Percentiles rank a stretch among this genome's conserved stretches.
These are phyloP conservation scores for Odontamblyopus rebecca DNA, from an alignment of 2,797 vertebrate genomes.

Conservation along the genomic window DNA sequence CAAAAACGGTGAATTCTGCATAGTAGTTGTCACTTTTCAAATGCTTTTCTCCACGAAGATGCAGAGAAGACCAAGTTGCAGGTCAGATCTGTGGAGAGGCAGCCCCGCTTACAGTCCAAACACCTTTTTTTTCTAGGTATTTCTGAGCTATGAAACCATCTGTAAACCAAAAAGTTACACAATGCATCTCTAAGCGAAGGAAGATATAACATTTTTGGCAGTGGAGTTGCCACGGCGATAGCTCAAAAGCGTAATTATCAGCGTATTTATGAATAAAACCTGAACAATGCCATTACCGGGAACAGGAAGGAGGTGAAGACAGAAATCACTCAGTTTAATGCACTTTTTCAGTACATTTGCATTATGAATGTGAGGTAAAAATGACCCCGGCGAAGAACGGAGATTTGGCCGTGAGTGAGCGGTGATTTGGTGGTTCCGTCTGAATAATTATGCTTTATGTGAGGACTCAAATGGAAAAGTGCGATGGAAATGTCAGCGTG, in stretches of 20 bases:
- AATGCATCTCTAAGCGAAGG: too few relatives aligned
- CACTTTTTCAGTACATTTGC: conserved; percentile 72
- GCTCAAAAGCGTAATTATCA: conserved; percentile 35
- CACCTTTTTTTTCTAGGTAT: too few relatives aligned
- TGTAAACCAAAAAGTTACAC: too few relatives aligned
- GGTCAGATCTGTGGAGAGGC: too few relatives aligned
- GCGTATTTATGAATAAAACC: conserved; percentile 39
- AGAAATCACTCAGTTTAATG: conserved; percentile 71
- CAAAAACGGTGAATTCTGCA: too few relatives aligned
- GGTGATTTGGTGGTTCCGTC: conserved; percentile 43
- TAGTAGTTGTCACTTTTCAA: too few relatives aligned
- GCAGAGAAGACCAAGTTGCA: too few relatives aligned
- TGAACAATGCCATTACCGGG: conserved; percentile 52
- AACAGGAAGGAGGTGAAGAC: conserved; percentile 56
- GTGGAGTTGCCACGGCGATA: conserved; percentile 55
- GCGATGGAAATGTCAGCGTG: conserved; percentile 18
- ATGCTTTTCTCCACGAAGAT: too few relatives aligned
- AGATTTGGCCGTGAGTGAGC: conserved; percentile 33
- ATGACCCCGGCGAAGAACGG: conserved; percentile 48
- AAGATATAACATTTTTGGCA: too few relatives aligned
- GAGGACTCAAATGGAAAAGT: conserved; percentile 12
- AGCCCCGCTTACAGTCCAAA: too few relatives aligned
- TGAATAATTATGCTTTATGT: conserved; percentile 48
- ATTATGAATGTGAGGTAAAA: conserved; percentile 74
- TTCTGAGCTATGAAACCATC: too few relatives aligned